Percentiles rank a stretch among this genome's conserved stretches.
phyloP scores from a whole-genome alignment of 2,797 vertebrate genomes.

The Melanotaenia parkinsoni region DNA sequence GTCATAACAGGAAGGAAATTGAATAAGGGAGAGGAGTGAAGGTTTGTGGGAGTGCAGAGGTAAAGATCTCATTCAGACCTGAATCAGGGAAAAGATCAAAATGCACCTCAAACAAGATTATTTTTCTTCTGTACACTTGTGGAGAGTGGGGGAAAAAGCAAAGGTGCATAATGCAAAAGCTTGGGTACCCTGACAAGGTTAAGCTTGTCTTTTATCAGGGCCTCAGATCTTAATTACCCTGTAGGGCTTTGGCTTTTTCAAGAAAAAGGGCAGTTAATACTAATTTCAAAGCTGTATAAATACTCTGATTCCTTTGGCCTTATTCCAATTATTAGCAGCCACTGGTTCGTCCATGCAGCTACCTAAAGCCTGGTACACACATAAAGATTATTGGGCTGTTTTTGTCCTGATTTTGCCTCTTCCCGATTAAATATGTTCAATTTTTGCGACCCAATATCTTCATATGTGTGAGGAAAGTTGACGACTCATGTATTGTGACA shows the following conservation, averaged over 20 bases:
- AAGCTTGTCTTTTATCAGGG: background rate
- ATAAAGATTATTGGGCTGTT: no score
- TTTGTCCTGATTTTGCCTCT: no score
- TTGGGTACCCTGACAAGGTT: background rate
- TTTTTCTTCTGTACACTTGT: background rate
- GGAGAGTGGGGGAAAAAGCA: background rate
- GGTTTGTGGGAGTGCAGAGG: constrained; percentile 8
- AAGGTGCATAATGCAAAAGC: background rate
- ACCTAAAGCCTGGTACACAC: background rate
- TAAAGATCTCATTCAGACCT: constrained; percentile 17
- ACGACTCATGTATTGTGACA: no score
- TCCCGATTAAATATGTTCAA: no score
- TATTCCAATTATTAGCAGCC: background rate
- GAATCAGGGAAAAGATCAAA: constrained; percentile 30
- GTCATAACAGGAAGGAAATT: constrained; percentile 41
- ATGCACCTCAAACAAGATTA: background rate
- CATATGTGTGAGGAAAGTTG: no score
- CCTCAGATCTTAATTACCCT: background rate
- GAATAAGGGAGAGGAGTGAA: constrained; percentile 26
- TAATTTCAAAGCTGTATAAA: constrained; percentile 6
- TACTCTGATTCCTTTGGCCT: background rate
- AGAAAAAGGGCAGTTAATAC: background rate
- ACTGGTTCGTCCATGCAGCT: background rate
- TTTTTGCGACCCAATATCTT: no score
- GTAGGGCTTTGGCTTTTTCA: background rate